Conservation (phyloP, 2,797 vertebrate species). For the Psittacula echo region DNA sequence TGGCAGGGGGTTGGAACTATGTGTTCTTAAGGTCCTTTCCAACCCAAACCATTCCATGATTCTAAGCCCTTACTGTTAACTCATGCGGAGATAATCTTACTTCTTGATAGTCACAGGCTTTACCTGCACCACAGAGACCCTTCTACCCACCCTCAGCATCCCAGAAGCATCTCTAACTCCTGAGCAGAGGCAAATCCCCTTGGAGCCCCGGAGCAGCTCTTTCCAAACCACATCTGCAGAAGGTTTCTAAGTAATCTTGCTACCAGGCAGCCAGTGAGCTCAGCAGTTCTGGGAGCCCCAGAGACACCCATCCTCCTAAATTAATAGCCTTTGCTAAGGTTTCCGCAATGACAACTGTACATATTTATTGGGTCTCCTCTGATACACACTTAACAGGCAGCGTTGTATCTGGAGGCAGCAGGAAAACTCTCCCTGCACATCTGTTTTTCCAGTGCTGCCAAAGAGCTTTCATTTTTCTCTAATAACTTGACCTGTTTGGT, state of each 20-base stretch:
- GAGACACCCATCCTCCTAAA: neutral
- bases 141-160: neutral
- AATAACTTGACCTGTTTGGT: slow-evolving; percentile 74
- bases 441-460: slow-evolving; percentile 75
- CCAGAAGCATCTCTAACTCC: neutral
- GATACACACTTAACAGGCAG: neutral
- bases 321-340: neutral
- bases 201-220: neutral
- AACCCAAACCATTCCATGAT: neutral
- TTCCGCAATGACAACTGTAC: neutral
- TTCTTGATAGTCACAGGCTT: neutral
- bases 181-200: neutral
- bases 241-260: slow-evolving; percentile 4
- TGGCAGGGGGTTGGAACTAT: neutral
- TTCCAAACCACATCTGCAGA: neutral
- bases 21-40: neutral
- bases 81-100: neutral
- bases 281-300: neutral
- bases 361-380: neutral
- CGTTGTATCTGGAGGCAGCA: slow-evolving; percentile 14
- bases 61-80: neutral
- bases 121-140: neutral
- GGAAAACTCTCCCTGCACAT: slow-evolving; percentile 61
- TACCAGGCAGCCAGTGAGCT: slow-evolving; percentile 3
- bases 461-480: slow-evolving; percentile 69